Base-by-base conservation (phyloP, 53 echinoderm and acorn worm species). In the Mesocentrotus franciscanus region DNA sequence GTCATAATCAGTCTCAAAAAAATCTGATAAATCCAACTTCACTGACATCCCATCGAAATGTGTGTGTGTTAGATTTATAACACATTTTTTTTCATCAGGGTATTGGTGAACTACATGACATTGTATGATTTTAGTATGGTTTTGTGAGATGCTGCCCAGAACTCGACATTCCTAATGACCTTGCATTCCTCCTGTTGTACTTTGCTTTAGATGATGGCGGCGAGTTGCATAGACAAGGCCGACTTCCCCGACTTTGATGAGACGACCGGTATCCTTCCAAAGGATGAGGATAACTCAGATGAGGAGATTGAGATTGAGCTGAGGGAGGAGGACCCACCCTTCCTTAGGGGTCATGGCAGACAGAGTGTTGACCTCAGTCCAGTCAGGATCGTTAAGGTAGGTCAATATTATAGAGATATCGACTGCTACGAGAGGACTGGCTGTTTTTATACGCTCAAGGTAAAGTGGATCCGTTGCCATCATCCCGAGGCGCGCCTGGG, bases 171-270 rank as follows among this genome's bases (percentile, higher is more conserved):
- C 49, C 49, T 49, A 49, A 49, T 49, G 49, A 76, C 76, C 76
- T 15, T 76, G 9, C 30, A 39, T 81, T 81, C 8, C 32, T 32
- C 14, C 11, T 81, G 17, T 81, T 36, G 36, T 8, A 16, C 42
- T 7, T 42, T 20, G 16, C 81, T 27, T 42, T 78, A 99, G 99
- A 99, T 99, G 99, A 96, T 96, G 95, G 97, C 98, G 8, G 99
- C 96, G 7, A 97, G 96, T 57, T 99, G 99, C 92, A 99, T 99
- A 64, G 97, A 98, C 75, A 95, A 95, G 39, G 92, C 98, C 0
- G 99, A 99, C 85, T 94, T 99, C 62, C 99, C 99, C 4, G 98
- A 99, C 95, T 99, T 97, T 97, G 99, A 99, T 90, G 99, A 99
- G 94, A 94, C 81, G 18, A 97, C 98, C 0, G 99, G 99, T 8